Base-by-base conservation (phyloP, 2,797 vertebrate species). In the Rallus crepitans region DNA sequence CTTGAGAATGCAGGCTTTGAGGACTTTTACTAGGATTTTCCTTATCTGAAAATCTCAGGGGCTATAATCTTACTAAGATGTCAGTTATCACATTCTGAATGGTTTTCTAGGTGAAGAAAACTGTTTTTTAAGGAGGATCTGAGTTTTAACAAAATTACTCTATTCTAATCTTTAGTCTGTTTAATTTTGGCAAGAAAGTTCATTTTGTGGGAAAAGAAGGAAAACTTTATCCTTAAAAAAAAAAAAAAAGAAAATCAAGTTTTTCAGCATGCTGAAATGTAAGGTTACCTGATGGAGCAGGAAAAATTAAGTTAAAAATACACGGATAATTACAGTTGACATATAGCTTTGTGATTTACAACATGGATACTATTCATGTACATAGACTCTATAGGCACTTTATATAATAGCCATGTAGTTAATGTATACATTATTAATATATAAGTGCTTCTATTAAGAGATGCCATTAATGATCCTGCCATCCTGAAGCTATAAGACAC, bases 331-430 rank as follows among this genome's bases (percentile, higher is more conserved):
- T 94, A 78, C 48, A 72, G 23, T 86, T 97, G 96, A 94, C 92
- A 83, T 96, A 96, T 91, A 92, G 76, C 39, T 93, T 87, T 96
- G 50, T 94, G 82, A 96, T 95, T 97, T 95, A 95, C 79, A 91
- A 63, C 79, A 69, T 55, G 47, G 79, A 66, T 92, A 63, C 93
- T 95, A 72, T 94, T 95, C 82, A 94, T 48, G 73, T 90, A 95
- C 80, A 88, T 91, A 95, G 88, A 96, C 77, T 93, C 91, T 92
- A 93, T 93, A 95, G 91, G 89, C 92, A 94, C 89, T 97, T 97
- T 95, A 95, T 95, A 84, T 91, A 95, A 97, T 97, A 97, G 95
- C 85, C 93, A 95, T 86, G 93, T 97, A 96, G 96, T 97, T 96
- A 96, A 93, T 77, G 60, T 73, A 96, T 96, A 90, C 82, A 94